A percentile compares a stretch with the other conserved stretches of the same genome.
Conservation (phyloP, 2,113 vertebrate genomes). For the Phalacrocorax aristotelis region DNA sequence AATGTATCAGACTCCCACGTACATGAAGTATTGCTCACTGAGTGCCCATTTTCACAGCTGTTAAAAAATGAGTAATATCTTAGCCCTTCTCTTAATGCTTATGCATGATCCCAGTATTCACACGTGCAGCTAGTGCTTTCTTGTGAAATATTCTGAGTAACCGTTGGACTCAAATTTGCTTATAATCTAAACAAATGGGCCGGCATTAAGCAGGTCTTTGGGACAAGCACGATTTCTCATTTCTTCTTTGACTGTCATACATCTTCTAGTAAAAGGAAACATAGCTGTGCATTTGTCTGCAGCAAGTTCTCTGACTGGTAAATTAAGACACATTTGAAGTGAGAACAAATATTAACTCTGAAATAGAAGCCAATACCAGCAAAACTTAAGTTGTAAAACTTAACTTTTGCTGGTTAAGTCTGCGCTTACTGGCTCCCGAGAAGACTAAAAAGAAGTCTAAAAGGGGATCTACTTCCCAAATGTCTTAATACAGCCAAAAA, state of each 20-base stretch:
- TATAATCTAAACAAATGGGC: background rate
- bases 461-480: background rate
- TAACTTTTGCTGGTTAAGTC: background rate
- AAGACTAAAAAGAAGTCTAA: background rate
- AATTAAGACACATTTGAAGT: background rate
- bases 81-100: background rate
- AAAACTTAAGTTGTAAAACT: background rate
- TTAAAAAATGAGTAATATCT: background rate
- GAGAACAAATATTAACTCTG: background rate
- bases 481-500: background rate
- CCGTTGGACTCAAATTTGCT: background rate
- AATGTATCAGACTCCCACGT: rapidly evolving
- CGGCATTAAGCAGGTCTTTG: background rate
- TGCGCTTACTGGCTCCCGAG: background rate
- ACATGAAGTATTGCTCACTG: background rate
- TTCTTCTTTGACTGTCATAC: background rate
- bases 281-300: background rate
- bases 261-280: background rate
- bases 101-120: background rate
- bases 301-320: background rate
- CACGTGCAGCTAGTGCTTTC: background rate
- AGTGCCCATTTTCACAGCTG: background rate
- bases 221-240: background rate
- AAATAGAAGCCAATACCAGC: background rate
- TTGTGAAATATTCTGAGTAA: background rate